Percentiles rank a stretch among this genome's conserved stretches.
Evolutionary conservation across 2,888 invertebrate species (phyloP).

Genomic region (Chrysolina americana): DNA sequence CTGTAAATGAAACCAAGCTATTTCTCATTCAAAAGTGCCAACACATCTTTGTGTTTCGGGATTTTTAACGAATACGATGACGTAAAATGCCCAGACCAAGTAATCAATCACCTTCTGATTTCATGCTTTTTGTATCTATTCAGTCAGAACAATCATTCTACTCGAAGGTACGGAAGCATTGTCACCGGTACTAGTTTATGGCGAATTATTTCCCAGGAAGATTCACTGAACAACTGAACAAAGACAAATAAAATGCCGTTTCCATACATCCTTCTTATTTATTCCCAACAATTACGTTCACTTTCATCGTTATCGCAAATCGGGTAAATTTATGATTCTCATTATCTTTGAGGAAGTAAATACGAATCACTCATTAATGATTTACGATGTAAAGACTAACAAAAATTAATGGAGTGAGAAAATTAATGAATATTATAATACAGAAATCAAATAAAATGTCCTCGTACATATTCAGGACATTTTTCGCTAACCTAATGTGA

Average conservation of each 20-base stretch:
- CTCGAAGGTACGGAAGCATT: slow-evolving; percentile 10
- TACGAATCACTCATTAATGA: neutral
- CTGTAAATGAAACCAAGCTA: too few species aligned
- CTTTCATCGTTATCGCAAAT: slow-evolving; percentile 19
- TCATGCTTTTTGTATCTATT: neutral
- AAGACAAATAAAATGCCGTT: slow-evolving; percentile 16
- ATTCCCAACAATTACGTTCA: slow-evolving; percentile 17
- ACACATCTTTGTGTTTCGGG: too few species aligned
- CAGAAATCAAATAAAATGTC: too few species aligned
- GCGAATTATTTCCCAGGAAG: slow-evolving; percentile 32
- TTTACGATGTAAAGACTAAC: neutral
- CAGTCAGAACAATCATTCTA: neutral
- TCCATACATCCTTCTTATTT: slow-evolving; percentile 5
- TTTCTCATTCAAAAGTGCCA: too few species aligned
- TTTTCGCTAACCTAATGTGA: too few species aligned
- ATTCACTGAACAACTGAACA: slow-evolving; percentile 27
- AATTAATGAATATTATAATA: too few species aligned
- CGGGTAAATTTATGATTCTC: slow-evolving; percentile 1
- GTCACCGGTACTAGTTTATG: slow-evolving; percentile 23
- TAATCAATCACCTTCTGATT: too few species aligned
- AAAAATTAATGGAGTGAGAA: too few species aligned
- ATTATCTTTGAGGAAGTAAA: neutral
- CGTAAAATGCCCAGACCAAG: too few species aligned
- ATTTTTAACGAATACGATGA: too few species aligned
- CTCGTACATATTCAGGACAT: too few species aligned